Conservation (phyloP, 2,113 vertebrate species). For the Beaufortia kweichowensis region DNA sequence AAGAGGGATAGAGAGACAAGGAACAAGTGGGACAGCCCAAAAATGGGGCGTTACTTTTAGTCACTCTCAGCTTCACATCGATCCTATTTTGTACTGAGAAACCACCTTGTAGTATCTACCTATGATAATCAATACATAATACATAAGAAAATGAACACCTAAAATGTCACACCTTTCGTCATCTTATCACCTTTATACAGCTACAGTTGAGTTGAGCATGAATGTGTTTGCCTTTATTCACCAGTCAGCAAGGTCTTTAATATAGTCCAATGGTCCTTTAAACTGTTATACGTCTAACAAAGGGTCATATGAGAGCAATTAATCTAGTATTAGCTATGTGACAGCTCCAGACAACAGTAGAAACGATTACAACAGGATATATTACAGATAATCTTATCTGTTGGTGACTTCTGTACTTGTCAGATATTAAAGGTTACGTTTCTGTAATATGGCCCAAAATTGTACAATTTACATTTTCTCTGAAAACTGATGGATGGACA, state of each 20-base stretch:
- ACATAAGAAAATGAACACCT: too few relatives aligned
- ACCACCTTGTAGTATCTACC: neutral
- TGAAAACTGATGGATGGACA: too few relatives aligned
- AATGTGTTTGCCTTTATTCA: neutral
- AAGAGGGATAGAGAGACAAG: neutral
- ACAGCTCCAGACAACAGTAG: neutral
- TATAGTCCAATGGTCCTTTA: neutral
- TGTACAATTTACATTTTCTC: too few relatives aligned
- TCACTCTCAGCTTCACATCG: slow-evolving; percentile 58
- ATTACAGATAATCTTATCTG: too few relatives aligned
- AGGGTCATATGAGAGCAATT: neutral
- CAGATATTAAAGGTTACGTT: too few relatives aligned
- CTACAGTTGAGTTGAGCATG: neutral
- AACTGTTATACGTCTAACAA: neutral
- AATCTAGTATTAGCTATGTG: neutral
- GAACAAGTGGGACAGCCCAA: slow-evolving; percentile 3
- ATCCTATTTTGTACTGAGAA: slow-evolving; percentile 31
- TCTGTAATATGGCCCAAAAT: too few relatives aligned
- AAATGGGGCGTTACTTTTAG: slow-evolving; percentile 14
- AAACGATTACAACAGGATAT: neutral
- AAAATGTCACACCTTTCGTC: neutral
- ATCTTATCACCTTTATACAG: neutral
- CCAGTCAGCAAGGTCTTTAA: neutral
- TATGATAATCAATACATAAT: too few relatives aligned
- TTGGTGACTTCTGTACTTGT: too few relatives aligned